A percentile compares a stretch with the other conserved stretches of the same genome.
These are phyloP conservation scores for Antheraea yamamai DNA, from an alignment of 2,888 invertebrate species.

Conservation along the genomic window DNA sequence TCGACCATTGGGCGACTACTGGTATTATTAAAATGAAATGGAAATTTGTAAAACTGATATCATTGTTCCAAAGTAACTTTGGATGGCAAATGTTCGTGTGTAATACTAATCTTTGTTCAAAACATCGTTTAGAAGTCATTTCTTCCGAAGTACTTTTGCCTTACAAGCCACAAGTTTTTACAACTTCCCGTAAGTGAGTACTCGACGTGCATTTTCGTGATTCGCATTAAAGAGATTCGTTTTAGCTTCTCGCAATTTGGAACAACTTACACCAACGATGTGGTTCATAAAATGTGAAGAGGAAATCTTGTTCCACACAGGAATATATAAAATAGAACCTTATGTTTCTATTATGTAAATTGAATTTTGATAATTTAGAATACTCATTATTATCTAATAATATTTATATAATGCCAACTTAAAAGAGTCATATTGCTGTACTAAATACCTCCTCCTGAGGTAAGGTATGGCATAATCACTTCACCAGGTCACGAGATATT, in stretches of 20 bases:
- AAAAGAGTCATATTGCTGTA: too few relatives aligned
- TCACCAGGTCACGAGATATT: too few relatives aligned
- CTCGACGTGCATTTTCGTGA: constrained; percentile 35
- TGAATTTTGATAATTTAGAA: not conserved
- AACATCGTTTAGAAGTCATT: constrained; percentile 8
- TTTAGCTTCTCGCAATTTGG: constrained; percentile 58
- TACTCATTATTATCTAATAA: not conserved
- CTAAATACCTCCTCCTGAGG: too few relatives aligned
- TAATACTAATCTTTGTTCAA: not conserved
- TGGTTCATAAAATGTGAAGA: not conserved
- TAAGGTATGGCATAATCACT: too few relatives aligned
- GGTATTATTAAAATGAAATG: not conserved
- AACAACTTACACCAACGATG: constrained; percentile 32
- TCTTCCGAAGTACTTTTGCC: constrained; percentile 24
- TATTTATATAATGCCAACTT: not conserved
- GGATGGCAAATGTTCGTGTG: not conserved
- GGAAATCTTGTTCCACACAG: not conserved
- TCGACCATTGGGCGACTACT: too few relatives aligned
- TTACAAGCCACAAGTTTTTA: constrained; percentile 18
- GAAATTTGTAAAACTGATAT: not conserved
- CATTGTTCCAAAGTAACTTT: not conserved
- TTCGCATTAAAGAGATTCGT: constrained; percentile 48
- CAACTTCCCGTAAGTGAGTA: constrained; percentile 28
- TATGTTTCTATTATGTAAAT: too few relatives aligned
- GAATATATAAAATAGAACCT: not conserved